phyloP scores from a whole-genome alignment of 1,140 invertebrate species.

The Platorchestia sp. region DNA sequence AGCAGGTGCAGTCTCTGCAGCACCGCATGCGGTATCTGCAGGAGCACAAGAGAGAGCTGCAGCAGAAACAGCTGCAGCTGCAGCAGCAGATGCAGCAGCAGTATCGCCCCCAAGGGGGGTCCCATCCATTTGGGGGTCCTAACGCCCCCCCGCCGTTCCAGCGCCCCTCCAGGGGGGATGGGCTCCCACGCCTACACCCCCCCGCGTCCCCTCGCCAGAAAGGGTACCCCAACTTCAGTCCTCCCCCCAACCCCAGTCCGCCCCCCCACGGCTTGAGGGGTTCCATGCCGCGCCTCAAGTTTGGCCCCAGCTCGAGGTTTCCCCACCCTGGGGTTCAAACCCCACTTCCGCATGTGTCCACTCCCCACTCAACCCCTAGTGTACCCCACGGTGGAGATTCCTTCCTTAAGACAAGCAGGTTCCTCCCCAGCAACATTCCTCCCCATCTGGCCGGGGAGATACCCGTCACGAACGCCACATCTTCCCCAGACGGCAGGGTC shows the following conservation, averaged over 20 bases:
- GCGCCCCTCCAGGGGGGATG: background rate
- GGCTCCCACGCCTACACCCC: background rate
- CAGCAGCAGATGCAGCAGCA: background rate
- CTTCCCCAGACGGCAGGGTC: background rate
- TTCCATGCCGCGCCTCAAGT: background rate
- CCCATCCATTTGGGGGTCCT: background rate
- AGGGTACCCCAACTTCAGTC: background rate
- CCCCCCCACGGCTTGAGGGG: background rate
- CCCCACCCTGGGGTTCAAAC: constrained; percentile 4
- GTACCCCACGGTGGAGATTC: background rate
- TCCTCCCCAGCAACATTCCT: constrained; percentile 18
- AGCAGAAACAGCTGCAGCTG: constrained; percentile 31
- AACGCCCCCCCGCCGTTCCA: background rate
- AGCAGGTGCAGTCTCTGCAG: background rate
- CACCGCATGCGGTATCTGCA: background rate
- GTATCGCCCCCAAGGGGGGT: background rate
- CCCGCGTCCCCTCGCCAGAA: background rate
- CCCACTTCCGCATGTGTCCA: background rate
- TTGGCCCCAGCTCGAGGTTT: background rate
- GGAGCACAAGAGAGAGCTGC: background rate
- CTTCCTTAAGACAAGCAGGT: background rate
- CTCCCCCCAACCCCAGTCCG: background rate
- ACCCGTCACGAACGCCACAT: background rate
- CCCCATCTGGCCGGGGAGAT: constrained; percentile 7
- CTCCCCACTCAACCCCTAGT: background rate